These are phyloP conservation scores for Theristicus caerulescens DNA, from an alignment of 2,113 vertebrate species.

Conservation along the genomic window DNA sequence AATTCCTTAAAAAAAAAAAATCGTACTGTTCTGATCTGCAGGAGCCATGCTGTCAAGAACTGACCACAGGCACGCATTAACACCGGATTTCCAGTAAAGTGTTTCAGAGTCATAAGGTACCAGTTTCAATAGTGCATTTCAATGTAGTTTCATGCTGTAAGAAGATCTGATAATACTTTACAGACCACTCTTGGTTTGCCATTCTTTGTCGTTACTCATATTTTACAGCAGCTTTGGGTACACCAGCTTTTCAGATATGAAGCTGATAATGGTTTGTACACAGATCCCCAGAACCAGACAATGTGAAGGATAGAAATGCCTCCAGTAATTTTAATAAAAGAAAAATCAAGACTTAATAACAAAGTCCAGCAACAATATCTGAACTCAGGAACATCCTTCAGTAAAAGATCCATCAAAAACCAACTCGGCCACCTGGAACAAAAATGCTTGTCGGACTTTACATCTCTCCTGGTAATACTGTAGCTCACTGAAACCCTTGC, in stretches of 20 bases:
- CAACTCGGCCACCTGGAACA: not conserved
- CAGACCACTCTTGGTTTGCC: not conserved
- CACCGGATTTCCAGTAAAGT: constrained; percentile 17
- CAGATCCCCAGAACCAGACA: not conserved
- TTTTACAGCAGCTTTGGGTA: not conserved
- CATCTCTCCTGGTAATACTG: too few species aligned
- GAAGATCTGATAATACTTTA: not conserved
- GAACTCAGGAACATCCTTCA: not conserved
- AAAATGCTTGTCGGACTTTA: not conserved
- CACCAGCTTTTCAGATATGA: not conserved
- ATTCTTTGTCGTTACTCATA: not conserved
- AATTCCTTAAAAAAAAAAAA: not conserved
- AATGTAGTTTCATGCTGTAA: not conserved
- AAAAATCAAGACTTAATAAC: not conserved
- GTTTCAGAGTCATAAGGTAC: not conserved
- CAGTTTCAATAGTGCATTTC: constrained; percentile 7
- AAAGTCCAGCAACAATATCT: not conserved
- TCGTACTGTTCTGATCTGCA: rapidly evolving
- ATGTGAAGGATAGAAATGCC: rapidly evolving
- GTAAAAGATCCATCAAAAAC: not conserved
- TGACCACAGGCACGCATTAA: not conserved
- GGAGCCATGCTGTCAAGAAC: not conserved
- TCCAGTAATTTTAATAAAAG: not conserved
- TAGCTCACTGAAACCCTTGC: not conserved
- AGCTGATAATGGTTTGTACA: not conserved